These are phyloP conservation scores for Apotomis betuletana DNA, from an alignment of 2,888 invertebrate species.

Conservation along the genomic window DNA sequence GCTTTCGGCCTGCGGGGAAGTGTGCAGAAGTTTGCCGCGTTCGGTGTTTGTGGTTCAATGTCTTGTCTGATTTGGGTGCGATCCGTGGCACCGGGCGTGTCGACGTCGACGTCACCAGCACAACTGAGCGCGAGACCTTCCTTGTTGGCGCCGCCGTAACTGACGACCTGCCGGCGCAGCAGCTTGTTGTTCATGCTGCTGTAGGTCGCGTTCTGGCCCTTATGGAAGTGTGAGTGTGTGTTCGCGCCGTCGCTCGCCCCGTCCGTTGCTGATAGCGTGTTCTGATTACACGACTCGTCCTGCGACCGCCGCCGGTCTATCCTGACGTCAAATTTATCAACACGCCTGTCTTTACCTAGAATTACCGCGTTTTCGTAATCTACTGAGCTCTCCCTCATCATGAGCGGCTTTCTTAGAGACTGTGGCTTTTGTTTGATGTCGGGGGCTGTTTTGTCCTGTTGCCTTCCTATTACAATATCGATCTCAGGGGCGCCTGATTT, in stretches of 20 bases:
- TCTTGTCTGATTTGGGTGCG: constrained; percentile 66
- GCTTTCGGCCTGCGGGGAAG: constrained; percentile 88
- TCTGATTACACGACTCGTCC: constrained; percentile 81
- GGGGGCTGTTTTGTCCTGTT: constrained; percentile 62
- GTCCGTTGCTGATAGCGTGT: constrained; percentile 76
- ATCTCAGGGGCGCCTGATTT: constrained; percentile 85
- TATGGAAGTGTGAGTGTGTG: constrained; percentile 84
- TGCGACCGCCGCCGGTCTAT: constrained; percentile 86
- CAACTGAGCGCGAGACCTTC: constrained; percentile 75
- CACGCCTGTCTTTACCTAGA: constrained; percentile 78
- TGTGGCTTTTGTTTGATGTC: constrained; percentile 58
- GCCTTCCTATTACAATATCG: constrained; percentile 86
- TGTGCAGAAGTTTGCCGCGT: constrained; percentile 87
- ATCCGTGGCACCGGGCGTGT: constrained; percentile 66
- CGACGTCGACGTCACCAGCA: constrained; percentile 72
- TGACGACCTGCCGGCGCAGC: constrained; percentile 82
- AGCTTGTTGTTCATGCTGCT: constrained; percentile 85
- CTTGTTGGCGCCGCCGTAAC: constrained; percentile 79
- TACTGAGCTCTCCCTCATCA: constrained; percentile 87
- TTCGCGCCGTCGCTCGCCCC: constrained; percentile 68
- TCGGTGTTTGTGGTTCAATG: constrained; percentile 71
- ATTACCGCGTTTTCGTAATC: constrained; percentile 87
- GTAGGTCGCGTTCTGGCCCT: constrained; percentile 83
- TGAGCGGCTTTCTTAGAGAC: constrained; percentile 57
- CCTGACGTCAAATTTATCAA: constrained; percentile 83